Evolutionary conservation across 2,888 invertebrate genomes (phyloP).

Genomic region (Yponomeuta evonymella): DNA sequence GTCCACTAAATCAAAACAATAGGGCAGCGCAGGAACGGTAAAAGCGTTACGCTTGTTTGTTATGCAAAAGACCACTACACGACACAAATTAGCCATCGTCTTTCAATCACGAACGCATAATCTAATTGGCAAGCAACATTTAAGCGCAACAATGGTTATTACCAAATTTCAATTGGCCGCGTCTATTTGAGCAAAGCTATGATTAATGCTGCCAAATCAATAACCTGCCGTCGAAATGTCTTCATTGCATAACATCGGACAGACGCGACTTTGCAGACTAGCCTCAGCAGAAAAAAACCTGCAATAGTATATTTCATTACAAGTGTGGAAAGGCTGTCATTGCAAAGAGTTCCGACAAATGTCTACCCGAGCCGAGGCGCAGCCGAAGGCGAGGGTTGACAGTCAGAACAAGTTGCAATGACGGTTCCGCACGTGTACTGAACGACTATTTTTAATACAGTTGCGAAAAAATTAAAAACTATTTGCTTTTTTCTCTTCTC

Average conservation of each 20-base stretch:
- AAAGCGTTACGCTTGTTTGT: not conserved
- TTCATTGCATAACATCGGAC: constrained; percentile 8
- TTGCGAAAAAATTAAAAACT: too few relatives aligned
- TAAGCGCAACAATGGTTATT: constrained; percentile 5
- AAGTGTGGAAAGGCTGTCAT: too few relatives aligned
- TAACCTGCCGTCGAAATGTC: constrained; percentile 6
- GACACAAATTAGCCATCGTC: not conserved
- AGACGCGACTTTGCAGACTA: not conserved
- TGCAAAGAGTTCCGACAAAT: too few relatives aligned
- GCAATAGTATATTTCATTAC: too few relatives aligned
- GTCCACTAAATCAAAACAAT: not conserved
- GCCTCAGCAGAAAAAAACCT: not conserved
- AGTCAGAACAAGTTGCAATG: too few relatives aligned
- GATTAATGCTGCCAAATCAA: constrained; percentile 10
- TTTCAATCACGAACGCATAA: not conserved
- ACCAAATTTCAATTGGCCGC: constrained; percentile 9
- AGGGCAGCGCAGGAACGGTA: not conserved
- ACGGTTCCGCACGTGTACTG: too few relatives aligned
- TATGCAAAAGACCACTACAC: not conserved
- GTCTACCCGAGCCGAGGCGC: too few relatives aligned
- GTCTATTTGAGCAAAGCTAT: constrained; percentile 5
- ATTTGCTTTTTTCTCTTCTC: too few relatives aligned
- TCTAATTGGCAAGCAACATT: constrained; percentile 4
- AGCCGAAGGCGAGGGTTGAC: too few relatives aligned
- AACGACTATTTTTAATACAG: too few relatives aligned